phyloP scores from a whole-genome alignment of 1,140 invertebrate species.

The Teleogryllus occipitalis region DNA sequence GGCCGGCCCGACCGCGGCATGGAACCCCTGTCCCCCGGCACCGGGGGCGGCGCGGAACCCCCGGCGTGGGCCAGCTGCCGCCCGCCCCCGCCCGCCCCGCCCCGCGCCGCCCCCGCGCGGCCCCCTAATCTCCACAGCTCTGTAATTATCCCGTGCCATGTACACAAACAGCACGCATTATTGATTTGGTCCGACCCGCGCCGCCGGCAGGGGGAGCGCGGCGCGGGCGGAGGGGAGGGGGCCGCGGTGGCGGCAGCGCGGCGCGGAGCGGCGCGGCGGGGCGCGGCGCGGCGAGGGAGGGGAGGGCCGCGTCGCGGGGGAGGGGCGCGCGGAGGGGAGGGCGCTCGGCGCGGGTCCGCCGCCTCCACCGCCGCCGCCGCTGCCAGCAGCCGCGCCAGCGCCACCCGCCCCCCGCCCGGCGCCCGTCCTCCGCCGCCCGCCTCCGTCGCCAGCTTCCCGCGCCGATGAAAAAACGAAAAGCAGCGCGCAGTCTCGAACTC shows the following conservation, averaged over 20 bases:
- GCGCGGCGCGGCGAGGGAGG: not conserved
- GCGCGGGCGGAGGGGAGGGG: too few relatives aligned
- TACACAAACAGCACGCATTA: not conserved
- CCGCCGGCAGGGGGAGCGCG: not conserved
- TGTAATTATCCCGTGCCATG: slow-evolving; percentile 3
- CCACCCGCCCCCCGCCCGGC: too few relatives aligned
- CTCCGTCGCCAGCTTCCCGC: too few relatives aligned
- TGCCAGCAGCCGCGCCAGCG: too few relatives aligned
- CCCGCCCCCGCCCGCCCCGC: too few relatives aligned
- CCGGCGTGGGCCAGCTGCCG: not conserved
- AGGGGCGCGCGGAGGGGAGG: not conserved
- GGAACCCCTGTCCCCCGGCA: too few relatives aligned
- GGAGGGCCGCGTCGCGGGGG: not conserved
- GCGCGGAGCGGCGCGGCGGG: not conserved
- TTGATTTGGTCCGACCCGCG: not conserved
- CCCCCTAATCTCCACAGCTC: slow-evolving; percentile 2
- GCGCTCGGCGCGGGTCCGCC: not conserved
- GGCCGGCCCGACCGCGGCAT: too few relatives aligned
- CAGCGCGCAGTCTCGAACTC: too few relatives aligned
- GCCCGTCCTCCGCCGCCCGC: too few relatives aligned
- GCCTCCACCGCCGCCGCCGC: not conserved
- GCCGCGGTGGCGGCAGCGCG: not conserved
- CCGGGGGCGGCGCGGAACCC: too few relatives aligned
- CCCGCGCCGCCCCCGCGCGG: too few relatives aligned
- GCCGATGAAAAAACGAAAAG: too few relatives aligned